A percentile compares a stretch with the other conserved stretches of the same genome.
These are phyloP conservation scores for Sebastes hubbsi DNA, from an alignment of 2,797 vertebrate genomes.

Conservation along the genomic window DNA sequence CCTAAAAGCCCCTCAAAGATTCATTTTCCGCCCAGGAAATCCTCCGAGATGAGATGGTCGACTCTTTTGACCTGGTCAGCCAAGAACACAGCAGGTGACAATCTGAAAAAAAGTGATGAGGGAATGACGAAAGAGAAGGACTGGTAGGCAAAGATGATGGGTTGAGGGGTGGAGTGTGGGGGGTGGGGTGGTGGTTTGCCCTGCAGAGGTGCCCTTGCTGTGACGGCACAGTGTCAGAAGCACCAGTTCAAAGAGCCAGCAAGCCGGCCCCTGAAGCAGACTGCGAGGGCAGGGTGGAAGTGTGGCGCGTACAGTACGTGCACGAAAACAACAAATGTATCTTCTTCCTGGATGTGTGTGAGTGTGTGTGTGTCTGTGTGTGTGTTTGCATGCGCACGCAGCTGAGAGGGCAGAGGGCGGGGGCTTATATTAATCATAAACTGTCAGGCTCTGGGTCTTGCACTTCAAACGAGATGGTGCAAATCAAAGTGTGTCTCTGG, in stretches of 20 bases:
- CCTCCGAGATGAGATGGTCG: conserved; percentile 19
- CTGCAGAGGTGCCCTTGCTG: conserved; percentile 57
- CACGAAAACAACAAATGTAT: conserved; percentile 39
- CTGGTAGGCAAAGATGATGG: conserved; percentile 14
- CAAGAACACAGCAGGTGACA: conserved; percentile 11
- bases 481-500: conserved; percentile 74
- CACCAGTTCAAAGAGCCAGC: conserved; percentile 66
- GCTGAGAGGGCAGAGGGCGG: conserved; percentile 52
- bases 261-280: conserved; percentile 34
- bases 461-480: conserved; percentile 79
- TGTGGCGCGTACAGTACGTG: conserved; percentile 16
- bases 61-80: conserved; percentile 21
- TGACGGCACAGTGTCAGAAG: conserved; percentile 54
- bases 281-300: conserved; percentile 36
- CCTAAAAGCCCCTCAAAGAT: conserved; percentile 20
- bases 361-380: not conserved
- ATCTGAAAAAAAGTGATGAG: conserved; percentile 16
- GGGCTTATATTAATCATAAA: conserved; percentile 82
- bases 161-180: not conserved
- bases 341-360: not conserved
- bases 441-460: conserved; percentile 71
- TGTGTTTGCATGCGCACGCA: conserved; percentile 1
- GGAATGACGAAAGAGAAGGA: not conserved
- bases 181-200: too few relatives aligned
- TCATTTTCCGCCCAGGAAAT: conserved; percentile 10